Conservation (phyloP, 2,797 vertebrate genomes). For the Pseudochromis fuscus region DNA sequence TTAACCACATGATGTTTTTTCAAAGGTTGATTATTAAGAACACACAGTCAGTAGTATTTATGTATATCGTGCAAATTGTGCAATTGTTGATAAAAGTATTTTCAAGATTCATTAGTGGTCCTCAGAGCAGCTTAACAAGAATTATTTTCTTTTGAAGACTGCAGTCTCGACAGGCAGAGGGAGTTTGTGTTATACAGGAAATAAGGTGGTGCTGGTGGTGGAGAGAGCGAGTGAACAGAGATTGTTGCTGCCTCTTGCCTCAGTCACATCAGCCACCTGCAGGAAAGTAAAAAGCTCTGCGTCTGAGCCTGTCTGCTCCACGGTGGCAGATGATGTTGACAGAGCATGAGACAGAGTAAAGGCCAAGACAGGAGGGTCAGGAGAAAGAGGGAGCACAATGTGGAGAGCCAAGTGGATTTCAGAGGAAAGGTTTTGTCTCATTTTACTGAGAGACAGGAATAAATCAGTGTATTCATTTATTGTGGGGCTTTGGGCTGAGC, state of each 20-base stretch:
- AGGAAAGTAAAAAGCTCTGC: slow-evolving; percentile 73
- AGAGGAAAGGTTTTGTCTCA: slow-evolving; percentile 67
- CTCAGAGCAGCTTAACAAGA: background rate
- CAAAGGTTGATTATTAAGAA: no score
- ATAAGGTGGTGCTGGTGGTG: slow-evolving; percentile 27
- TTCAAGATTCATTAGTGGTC: slow-evolving; percentile 4
- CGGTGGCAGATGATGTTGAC: slow-evolving; percentile 77
- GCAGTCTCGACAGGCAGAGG: slow-evolving; percentile 27
- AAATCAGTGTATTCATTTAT: slow-evolving; percentile 66
- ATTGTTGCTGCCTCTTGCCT: slow-evolving; percentile 75
- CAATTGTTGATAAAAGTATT: background rate
- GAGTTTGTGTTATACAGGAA: slow-evolving; percentile 71
- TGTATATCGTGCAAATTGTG: no score
- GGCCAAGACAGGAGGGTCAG: slow-evolving; percentile 62
- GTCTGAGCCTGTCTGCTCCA: slow-evolving; percentile 73
- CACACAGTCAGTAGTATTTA: no score
- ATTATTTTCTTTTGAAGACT: slow-evolving; percentile 13
- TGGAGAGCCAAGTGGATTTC: slow-evolving; percentile 58
- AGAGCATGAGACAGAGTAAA: slow-evolving; percentile 74
- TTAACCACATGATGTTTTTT: no score
- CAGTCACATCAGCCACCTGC: slow-evolving; percentile 82
- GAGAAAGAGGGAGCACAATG: slow-evolving; percentile 62
- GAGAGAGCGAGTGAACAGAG: slow-evolving; percentile 64
- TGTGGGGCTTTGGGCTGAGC: slow-evolving; percentile 23
- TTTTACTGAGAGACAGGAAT: slow-evolving; percentile 54